Evolutionary conservation across 2,888 invertebrate species (phyloP).

Genomic region (Campoplex nolae): DNA sequence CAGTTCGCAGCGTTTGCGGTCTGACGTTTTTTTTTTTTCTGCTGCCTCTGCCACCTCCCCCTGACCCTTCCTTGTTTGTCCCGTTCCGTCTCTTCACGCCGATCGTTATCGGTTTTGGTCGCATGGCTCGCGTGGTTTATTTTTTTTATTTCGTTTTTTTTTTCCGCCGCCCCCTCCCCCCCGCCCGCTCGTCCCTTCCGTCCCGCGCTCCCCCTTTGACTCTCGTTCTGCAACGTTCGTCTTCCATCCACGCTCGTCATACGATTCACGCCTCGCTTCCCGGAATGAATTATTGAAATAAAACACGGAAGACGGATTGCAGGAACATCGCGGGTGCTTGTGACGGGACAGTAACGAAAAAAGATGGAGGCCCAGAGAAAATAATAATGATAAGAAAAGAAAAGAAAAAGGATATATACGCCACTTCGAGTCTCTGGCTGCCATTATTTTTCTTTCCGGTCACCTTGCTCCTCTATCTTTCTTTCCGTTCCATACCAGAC

Average conservation of each 20-base stretch:
- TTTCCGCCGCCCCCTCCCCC: background rate
- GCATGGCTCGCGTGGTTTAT: conserved; percentile 56
- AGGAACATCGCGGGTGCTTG: conserved; percentile 23
- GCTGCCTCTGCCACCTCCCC: conserved; percentile 5
- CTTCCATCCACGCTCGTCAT: conserved; percentile 46
- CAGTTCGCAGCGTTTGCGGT: conserved; percentile 67
- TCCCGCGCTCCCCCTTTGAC: no score
- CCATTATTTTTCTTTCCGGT: conserved; percentile 65
- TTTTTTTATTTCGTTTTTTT: conserved; percentile 25
- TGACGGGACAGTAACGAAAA: conserved; percentile 40
- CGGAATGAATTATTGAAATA: conserved; percentile 68
- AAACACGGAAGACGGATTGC: conserved; percentile 65
- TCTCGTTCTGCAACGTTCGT: background rate
- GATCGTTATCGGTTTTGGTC: conserved; percentile 68
- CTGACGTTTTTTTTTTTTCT: conserved; percentile 32
- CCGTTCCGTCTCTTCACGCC: conserved; percentile 37
- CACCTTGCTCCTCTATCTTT: conserved; percentile 35
- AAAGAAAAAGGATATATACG: conserved; percentile 7
- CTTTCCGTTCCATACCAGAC: conserved; percentile 11
- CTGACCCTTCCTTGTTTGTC: conserved; percentile 28
- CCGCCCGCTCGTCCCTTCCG: background rate
- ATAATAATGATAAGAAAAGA: conserved; percentile 21
- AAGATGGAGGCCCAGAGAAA: conserved; percentile 24
- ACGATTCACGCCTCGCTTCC: conserved; percentile 65
- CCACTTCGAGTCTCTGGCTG: background rate